These are phyloP conservation scores for Leptestheria dahalacensis DNA, from an alignment of 1,140 invertebrate genomes.

Conservation along the genomic window DNA sequence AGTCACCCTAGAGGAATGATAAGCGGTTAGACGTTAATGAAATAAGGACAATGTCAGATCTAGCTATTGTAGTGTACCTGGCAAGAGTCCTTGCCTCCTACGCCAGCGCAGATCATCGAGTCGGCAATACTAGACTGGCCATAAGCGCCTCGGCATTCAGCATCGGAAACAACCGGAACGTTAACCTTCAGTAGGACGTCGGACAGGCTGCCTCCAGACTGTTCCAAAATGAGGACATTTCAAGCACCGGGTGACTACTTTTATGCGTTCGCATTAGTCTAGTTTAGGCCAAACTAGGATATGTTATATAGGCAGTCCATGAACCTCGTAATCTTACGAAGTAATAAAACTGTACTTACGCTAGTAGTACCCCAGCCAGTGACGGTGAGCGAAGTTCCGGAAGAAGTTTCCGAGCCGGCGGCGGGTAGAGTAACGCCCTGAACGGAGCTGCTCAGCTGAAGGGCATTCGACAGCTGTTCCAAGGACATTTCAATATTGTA, in stretches of 20 bases:
- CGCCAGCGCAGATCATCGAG: slow-evolving; percentile 11
- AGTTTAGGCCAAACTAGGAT: neutral
- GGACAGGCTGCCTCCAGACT: neutral
- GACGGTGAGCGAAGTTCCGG: slow-evolving; percentile 29
- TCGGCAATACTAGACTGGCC: neutral
- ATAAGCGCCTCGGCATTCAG: slow-evolving; percentile 3
- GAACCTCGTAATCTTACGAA: neutral
- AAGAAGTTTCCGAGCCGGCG: slow-evolving; percentile 18
- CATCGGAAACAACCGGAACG: slow-evolving; percentile 5
- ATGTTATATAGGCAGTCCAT: neutral
- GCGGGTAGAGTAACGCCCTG: slow-evolving; percentile 22
- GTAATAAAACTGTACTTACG: slow-evolving; percentile 22
- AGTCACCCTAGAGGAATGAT: slow-evolving; percentile 44
- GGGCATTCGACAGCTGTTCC: neutral
- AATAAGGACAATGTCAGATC: too few relatives aligned
- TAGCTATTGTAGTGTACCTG: slow-evolving; percentile 1
- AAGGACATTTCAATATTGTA: neutral
- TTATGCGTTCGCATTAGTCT: too few relatives aligned
- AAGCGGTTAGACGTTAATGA: too few relatives aligned
- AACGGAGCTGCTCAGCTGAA: neutral
- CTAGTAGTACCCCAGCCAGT: slow-evolving; percentile 37
- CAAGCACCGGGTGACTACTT: too few relatives aligned
- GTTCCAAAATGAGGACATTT: neutral
- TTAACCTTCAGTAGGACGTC: slow-evolving; percentile 3
- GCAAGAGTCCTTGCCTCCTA: slow-evolving; percentile 10